Evolutionary conservation across 2,113 vertebrate genomes (phyloP).

Genomic region (Heterocephalus glaber): DNA sequence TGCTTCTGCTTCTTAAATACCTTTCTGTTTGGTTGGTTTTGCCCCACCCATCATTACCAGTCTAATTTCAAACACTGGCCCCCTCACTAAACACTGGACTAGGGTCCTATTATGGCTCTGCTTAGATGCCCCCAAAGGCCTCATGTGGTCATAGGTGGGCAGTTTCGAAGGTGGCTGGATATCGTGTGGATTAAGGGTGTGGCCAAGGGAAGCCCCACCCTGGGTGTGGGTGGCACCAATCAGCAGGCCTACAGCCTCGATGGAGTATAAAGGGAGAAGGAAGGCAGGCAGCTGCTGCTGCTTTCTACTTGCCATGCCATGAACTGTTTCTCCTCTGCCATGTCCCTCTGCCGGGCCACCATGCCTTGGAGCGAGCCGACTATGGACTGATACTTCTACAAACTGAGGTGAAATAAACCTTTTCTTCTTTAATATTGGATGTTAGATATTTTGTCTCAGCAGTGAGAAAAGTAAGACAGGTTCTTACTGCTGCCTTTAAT

Average conservation of each 20-base stretch:
- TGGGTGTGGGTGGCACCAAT: background rate
- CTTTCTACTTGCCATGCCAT: background rate
- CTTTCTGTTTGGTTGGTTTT: slow-evolving; percentile 24
- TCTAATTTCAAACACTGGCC: background rate
- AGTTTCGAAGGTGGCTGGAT: background rate
- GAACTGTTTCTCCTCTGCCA: background rate
- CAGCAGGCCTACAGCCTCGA: background rate
- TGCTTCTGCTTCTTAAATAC: slow-evolving; percentile 63
- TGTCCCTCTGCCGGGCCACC: background rate
- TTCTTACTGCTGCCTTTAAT: background rate
- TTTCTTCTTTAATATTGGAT: background rate
- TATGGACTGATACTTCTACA: background rate
- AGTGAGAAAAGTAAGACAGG: background rate
- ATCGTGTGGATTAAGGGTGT: background rate
- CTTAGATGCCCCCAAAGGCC: background rate
- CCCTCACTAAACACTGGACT: background rate
- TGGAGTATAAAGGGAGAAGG: background rate
- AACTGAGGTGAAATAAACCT: background rate
- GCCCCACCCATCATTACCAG: background rate
- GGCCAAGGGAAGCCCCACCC: background rate
- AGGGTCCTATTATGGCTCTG: background rate
- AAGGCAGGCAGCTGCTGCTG: background rate
- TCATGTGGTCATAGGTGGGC: background rate
- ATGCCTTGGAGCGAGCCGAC: background rate
- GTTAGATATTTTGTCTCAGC: background rate